These are phyloP conservation scores for Drosophila nigromelanica DNA, from an alignment of 1,140 invertebrate genomes.

Conservation along the genomic window DNA sequence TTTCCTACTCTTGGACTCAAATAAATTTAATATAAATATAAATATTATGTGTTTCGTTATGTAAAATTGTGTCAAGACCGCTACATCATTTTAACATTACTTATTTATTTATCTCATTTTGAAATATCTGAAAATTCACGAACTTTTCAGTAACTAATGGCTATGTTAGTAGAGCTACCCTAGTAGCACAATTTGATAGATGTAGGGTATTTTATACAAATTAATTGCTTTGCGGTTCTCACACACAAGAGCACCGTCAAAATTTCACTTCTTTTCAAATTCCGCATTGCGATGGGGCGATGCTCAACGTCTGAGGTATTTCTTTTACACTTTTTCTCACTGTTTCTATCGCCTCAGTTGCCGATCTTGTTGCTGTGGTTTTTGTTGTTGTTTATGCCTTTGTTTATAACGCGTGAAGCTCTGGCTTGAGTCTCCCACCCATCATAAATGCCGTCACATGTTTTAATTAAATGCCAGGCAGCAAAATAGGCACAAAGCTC, in stretches of 20 bases:
- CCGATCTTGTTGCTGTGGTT: slow-evolving; percentile 34
- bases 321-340: slow-evolving; percentile 64
- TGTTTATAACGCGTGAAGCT: slow-evolving; percentile 69
- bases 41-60: no score
- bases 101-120: no score
- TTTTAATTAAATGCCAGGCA: slow-evolving; percentile 69
- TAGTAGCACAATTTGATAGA: slow-evolving; percentile 1
- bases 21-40: no score
- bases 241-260: slow-evolving; percentile 63
- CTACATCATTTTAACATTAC: no score
- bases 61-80: no score
- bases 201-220: slow-evolving; percentile 65
- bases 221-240: slow-evolving; percentile 80
- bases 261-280: slow-evolving; percentile 81
- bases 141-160: no score
- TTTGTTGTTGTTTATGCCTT: slow-evolving; percentile 45
- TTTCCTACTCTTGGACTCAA: no score
- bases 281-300: slow-evolving; percentile 39
- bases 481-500: slow-evolving; percentile 49
- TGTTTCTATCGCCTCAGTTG: slow-evolving; percentile 45
- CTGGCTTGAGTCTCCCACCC: slow-evolving; percentile 46
- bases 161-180: neutral
- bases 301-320: slow-evolving; percentile 50
- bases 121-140: no score
- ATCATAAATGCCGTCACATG: slow-evolving; percentile 72